These are phyloP conservation scores for Drosophila sulfurigaster DNA, from an alignment of 1,140 invertebrate species.

Conservation along the genomic window DNA sequence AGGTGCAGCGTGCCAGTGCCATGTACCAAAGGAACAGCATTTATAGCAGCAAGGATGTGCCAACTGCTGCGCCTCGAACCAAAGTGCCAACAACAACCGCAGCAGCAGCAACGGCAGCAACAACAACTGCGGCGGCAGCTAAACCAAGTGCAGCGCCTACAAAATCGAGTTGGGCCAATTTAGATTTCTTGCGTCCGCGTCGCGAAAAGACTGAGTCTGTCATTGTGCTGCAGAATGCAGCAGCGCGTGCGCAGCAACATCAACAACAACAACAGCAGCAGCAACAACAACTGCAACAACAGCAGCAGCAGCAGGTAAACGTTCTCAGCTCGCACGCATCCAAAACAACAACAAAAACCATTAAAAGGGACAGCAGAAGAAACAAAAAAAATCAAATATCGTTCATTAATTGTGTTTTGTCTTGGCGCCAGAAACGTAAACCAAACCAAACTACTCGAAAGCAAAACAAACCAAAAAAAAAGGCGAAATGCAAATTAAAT, in stretches of 20 bases:
- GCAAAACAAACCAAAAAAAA: constrained; percentile 41
- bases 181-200: constrained; percentile 87
- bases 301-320: constrained; percentile 82
- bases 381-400: constrained; percentile 41
- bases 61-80: constrained; percentile 13
- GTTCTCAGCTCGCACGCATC: constrained; percentile 74
- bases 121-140: constrained; percentile 20
- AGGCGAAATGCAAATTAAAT: constrained; percentile 55
- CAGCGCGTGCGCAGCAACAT: constrained; percentile 85
- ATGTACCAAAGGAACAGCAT: constrained; percentile 88
- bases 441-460: constrained; percentile 78
- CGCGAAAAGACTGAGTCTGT: constrained; percentile 95
- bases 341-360: constrained; percentile 53
- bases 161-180: constrained; percentile 72
- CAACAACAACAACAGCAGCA: constrained; percentile 68
- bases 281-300: constrained; percentile 78
- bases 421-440: constrained; percentile 78
- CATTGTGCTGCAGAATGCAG: constrained; percentile 89
- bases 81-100: constrained; percentile 31
- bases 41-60: constrained; percentile 73
- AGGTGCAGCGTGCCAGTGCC: constrained; percentile 87
- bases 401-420: constrained; percentile 78
- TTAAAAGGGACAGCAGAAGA: constrained; percentile 50
- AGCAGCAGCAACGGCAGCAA: constrained; percentile 32
- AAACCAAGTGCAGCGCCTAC: constrained; percentile 30